A percentile compares a stretch with the other conserved stretches of the same genome.
These are phyloP conservation scores for Origma solitaria DNA, from an alignment of 2,113 vertebrate species.

Conservation along the genomic window DNA sequence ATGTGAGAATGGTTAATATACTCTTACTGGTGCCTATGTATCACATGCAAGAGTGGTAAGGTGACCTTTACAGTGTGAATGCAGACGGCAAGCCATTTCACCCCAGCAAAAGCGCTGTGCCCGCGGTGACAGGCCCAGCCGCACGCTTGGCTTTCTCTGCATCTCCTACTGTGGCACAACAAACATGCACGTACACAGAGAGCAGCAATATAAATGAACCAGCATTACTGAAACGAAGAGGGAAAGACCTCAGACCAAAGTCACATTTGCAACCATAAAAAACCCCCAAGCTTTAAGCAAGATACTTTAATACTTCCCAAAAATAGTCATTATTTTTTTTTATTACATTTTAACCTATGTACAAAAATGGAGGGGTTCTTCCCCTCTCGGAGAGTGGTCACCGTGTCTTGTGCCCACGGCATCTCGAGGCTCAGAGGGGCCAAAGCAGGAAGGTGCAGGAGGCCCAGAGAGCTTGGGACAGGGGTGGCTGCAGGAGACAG, in stretches of 20 bases:
- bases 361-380: constrained; percentile 31
- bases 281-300: constrained; percentile 31
- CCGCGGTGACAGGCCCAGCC: neutral
- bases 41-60: constrained; percentile 8
- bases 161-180: neutral
- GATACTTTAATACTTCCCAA: constrained; percentile 58
- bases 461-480: neutral
- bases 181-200: constrained; percentile 13
- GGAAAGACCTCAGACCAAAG: constrained; percentile 14
- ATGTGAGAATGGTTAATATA: constrained; percentile 47
- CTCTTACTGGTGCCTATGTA: constrained; percentile 51
- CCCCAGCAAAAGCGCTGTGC: neutral
- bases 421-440: constrained; percentile 17
- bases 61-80: neutral
- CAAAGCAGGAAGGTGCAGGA: constrained; percentile 42
- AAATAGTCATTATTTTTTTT: constrained; percentile 51
- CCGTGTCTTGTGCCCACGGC: neutral
- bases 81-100: neutral
- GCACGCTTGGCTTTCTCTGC: constrained; percentile 11
- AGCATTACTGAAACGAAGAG: neutral
- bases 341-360: constrained; percentile 68
- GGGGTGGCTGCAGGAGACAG: neutral
- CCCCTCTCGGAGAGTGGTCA: neutral
- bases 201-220: constrained; percentile 15
- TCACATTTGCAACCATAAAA: constrained; percentile 28